Conservation (phyloP, 2,888 invertebrate genomes). For the Ormyrus nitidulus region DNA sequence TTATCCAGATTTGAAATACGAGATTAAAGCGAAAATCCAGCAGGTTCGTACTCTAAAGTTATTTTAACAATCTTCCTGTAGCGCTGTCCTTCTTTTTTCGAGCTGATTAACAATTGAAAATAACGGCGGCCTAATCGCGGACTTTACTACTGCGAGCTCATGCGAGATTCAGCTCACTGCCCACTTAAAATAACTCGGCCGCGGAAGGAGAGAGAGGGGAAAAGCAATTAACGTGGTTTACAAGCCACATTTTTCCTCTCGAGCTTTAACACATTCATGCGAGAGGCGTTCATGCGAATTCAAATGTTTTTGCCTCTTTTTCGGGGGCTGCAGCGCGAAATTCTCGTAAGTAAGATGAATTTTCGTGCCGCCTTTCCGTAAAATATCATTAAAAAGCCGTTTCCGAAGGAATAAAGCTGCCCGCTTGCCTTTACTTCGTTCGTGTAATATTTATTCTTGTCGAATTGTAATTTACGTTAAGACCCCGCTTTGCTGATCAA, state of each 20-base stretch:
- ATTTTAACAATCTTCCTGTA: neutral
- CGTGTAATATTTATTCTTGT: no score
- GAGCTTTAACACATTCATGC: constrained; percentile 23
- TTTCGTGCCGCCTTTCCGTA: neutral
- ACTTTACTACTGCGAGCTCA: constrained; percentile 16
- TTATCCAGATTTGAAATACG: no score
- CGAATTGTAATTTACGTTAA: no score
- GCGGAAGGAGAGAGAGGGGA: constrained; percentile 30
- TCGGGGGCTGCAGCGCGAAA: neutral
- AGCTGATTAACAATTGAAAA: constrained; percentile 34
- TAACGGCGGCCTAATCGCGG: constrained; percentile 22
- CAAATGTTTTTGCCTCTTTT: constrained; percentile 8
- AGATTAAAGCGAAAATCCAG: no score
- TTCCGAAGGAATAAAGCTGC: no score
- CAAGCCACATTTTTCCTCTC: constrained; percentile 39
- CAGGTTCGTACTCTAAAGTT: neutral
- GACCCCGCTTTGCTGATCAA: no score
- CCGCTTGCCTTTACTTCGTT: no score
- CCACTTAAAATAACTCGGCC: constrained; percentile 38
- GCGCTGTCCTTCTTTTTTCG: neutral
- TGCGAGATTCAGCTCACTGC: constrained; percentile 25
- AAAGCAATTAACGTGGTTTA: constrained; percentile 50
- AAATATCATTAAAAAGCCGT: neutral
- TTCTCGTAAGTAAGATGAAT: neutral
- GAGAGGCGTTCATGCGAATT: constrained; percentile 28